Conservation (phyloP, 1,140 invertebrate genomes). For the Achroia grisella region DNA sequence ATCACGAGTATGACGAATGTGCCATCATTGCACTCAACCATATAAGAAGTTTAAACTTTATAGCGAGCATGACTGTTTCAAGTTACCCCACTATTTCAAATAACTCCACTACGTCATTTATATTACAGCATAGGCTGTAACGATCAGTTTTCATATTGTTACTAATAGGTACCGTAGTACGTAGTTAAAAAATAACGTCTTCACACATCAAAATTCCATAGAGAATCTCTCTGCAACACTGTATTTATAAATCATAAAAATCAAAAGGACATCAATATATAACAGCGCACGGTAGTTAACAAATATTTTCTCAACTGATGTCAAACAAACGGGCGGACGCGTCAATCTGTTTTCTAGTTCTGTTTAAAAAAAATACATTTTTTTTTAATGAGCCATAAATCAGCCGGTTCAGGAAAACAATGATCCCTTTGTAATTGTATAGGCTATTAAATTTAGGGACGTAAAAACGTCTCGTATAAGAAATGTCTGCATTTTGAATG, state of each 20-base stretch:
- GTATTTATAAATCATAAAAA: conserved; percentile 1
- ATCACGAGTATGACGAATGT: too few species aligned
- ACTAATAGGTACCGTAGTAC: too few species aligned
- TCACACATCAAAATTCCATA: too few species aligned
- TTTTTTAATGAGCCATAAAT: conserved; percentile 2
- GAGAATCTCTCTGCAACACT: too few species aligned
- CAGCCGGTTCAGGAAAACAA: conserved; percentile 3
- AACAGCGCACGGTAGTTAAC: conserved; percentile 1
- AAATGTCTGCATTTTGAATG: not conserved
- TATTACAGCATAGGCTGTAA: too few species aligned
- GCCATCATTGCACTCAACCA: too few species aligned
- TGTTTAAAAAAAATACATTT: not conserved
- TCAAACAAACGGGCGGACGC: conserved; percentile 1
- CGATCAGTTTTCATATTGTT: too few species aligned
- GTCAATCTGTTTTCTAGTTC: not conserved
- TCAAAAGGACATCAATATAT: conserved; percentile 2
- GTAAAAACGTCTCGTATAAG: conserved; percentile 2
- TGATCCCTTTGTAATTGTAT: conserved; percentile 4
- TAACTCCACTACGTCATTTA: too few species aligned
- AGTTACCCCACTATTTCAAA: too few species aligned
- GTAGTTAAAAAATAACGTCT: too few species aligned
- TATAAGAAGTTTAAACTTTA: too few species aligned
- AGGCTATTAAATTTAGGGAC: conserved; percentile 2
- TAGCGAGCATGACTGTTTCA: too few species aligned
- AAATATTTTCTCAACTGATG: conserved; percentile 4